phyloP scores from a whole-genome alignment of 2,888 invertebrate genomes.

The Toxonevra muliebris region DNA sequence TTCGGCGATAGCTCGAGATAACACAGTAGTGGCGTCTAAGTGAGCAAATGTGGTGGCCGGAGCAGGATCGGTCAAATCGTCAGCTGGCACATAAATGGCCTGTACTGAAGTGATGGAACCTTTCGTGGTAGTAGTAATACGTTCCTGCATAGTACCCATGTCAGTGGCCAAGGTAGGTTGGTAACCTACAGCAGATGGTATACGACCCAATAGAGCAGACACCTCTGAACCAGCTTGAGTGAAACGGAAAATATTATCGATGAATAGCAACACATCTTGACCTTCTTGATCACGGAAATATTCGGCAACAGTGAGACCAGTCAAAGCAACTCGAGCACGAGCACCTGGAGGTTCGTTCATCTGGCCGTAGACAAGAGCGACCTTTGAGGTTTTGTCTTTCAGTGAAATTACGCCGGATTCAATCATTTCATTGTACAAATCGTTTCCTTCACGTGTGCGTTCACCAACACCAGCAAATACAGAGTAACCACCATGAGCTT shows the following conservation, averaged over 20 bases:
- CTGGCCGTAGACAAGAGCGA: conserved; percentile 89
- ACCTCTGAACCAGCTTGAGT: conserved; percentile 89
- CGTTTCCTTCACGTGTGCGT: conserved; percentile 92
- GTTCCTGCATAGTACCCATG: conserved; percentile 96
- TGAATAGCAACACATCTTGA: conserved; percentile 92
- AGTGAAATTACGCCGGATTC: conserved; percentile 91
- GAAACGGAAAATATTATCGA: conserved; percentile 95
- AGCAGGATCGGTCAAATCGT: conserved; percentile 94
- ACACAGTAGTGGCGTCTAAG: conserved; percentile 93
- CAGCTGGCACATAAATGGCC: conserved; percentile 93
- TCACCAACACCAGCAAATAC: conserved; percentile 95
- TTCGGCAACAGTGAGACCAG: conserved; percentile 91
- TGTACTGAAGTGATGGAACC: conserved; percentile 95
- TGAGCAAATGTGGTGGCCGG: conserved; percentile 95
- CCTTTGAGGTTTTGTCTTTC: conserved; percentile 85
- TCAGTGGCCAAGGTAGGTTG: conserved; percentile 94
- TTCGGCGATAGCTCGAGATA: conserved; percentile 92
- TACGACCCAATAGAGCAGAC: conserved; percentile 92
- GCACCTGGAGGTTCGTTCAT: conserved; percentile 97
- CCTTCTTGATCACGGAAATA: conserved; percentile 94
- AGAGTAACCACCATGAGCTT: conserved; percentile 94
- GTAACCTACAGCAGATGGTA: conserved; percentile 93
- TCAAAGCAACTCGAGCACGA: conserved; percentile 89
- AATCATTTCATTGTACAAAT: conserved; percentile 95
- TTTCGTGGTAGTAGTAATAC: conserved; percentile 93